Evolutionary conservation across 1,140 invertebrate genomes (phyloP).

Genomic region (Trachymyrmex septentrionalis): DNA sequence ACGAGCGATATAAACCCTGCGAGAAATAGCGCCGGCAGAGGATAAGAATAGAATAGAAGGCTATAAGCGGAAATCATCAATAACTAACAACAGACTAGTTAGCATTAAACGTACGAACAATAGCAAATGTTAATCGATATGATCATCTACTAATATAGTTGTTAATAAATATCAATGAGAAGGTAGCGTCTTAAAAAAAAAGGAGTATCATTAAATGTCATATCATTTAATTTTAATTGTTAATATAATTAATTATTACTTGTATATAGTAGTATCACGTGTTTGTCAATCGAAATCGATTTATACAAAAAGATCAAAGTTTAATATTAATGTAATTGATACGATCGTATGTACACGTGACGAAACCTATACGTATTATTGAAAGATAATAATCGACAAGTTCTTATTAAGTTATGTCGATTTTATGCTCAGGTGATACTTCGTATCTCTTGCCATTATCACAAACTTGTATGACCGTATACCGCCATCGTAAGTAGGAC

Average conservation of each 20-base stretch:
- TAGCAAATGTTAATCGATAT: slow-evolving; percentile 18
- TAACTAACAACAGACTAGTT: slow-evolving; percentile 35
- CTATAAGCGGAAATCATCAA: slow-evolving; percentile 41
- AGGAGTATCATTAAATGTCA: neutral
- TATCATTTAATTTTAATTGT: neutral
- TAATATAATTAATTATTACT: neutral
- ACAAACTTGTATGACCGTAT: slow-evolving; percentile 35
- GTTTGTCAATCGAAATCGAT: neutral
- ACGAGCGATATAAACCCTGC: neutral
- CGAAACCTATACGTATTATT: neutral
- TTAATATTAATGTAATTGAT: slow-evolving; percentile 5
- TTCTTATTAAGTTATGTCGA: slow-evolving; percentile 9
- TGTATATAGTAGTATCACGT: neutral
- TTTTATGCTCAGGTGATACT: neutral
- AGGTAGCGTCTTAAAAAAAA: neutral
- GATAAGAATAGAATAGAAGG: slow-evolving; percentile 41
- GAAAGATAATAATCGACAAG: slow-evolving; percentile 28
- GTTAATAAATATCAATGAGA: neutral
- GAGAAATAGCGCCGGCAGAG: neutral
- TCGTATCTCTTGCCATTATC: slow-evolving; percentile 17
- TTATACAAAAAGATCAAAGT: slow-evolving; percentile 65
- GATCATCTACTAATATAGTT: neutral
- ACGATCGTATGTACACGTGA: neutral
- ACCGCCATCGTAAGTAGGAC: slow-evolving; percentile 40
- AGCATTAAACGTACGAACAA: slow-evolving; percentile 24